Evolutionary conservation across 2,888 invertebrate species (phyloP), one percentile per base, ranked within the genome.

Genomic region (Microctonus hyperodae): DNA sequence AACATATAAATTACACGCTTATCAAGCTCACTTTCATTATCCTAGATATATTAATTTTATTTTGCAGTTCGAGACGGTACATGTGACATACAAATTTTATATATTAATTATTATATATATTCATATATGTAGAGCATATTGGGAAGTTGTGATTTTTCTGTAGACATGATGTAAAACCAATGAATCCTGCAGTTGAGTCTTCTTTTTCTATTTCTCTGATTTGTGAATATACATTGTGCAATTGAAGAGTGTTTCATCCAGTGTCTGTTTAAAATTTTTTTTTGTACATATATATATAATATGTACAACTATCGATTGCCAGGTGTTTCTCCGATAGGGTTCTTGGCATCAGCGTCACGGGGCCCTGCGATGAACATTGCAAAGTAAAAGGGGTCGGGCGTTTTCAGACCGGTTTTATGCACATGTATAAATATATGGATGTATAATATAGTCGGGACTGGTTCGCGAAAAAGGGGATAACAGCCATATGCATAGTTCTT

Each of bases 291-390:
- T 68, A 44, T 44, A n/a, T 6, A 6, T 6, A 16, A 44, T 44
- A 37, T 5, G n/a, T 13, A 70, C 71, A 73, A 63, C 40, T 79
- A 80, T 79, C 78, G 77, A 79, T 79, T 78, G 80, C 82, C 82
- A 82, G 82, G 81, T 82, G 82, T 78, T 76, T 77, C 73, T 73
- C 71, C 74, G 77, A 79, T 78, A 75, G 72, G 74, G 72, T 69
- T 68, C 69, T 70, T 20, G 7, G 44, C 16, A 44, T 61, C 71
- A 76, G 73, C 75, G 76, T 78, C 76, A 76, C 78, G 75, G 75
- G 75, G 74, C 73, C 64, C 61, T n/a, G n/a, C 28, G 66, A 69
- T 44, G 56, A 61, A 65, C 40, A 37, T 37, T 62, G 67, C 44
- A 64, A 64, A 75, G 74, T 72, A 78, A 78, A 73, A 35, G 62